phyloP scores from a whole-genome alignment of 1,140 invertebrate genomes.

The Drosophila prosaltans region DNA sequence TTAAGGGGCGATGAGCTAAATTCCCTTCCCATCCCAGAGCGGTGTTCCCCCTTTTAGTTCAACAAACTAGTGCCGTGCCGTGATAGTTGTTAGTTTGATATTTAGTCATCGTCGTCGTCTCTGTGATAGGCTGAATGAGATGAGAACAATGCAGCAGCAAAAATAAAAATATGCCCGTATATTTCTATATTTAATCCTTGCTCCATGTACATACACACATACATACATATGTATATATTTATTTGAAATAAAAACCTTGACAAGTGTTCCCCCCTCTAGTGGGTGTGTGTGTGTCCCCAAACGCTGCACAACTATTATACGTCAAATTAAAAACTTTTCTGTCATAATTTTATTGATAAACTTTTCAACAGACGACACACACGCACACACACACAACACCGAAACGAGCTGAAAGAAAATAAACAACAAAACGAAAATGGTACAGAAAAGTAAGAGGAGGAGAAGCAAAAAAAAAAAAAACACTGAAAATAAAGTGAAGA shows the following conservation, averaged over 20 bases:
- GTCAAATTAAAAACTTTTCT: slow-evolving; percentile 81
- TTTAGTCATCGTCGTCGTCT: slow-evolving; percentile 11
- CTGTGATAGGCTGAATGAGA: slow-evolving; percentile 43
- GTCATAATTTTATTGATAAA: slow-evolving; percentile 82
- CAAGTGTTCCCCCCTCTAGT: background rate
- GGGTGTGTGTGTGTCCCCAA: slow-evolving; percentile 23
- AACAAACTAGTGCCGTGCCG: slow-evolving; percentile 24
- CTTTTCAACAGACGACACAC: slow-evolving; percentile 45
- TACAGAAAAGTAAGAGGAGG: background rate
- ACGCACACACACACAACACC: background rate
- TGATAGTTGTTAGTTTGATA: slow-evolving; percentile 34
- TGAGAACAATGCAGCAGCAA: slow-evolving; percentile 12
- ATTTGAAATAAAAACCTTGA: slow-evolving; percentile 49
- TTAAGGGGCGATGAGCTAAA: slow-evolving; percentile 56
- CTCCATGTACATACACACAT: background rate
- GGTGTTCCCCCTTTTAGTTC: background rate
- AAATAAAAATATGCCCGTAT: background rate
- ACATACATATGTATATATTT: slow-evolving; percentile 33
- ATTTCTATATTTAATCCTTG: slow-evolving; percentile 13
- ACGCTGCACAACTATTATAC: slow-evolving; percentile 59
- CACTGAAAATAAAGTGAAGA: slow-evolving; percentile 22
- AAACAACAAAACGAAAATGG: slow-evolving; percentile 1
- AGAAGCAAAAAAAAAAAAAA: background rate
- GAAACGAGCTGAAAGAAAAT: slow-evolving; percentile 17
- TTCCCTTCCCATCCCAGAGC: background rate